Base-by-base conservation (phyloP, 1,140 invertebrate genomes). In the Macrosteles quadrilineatus region DNA sequence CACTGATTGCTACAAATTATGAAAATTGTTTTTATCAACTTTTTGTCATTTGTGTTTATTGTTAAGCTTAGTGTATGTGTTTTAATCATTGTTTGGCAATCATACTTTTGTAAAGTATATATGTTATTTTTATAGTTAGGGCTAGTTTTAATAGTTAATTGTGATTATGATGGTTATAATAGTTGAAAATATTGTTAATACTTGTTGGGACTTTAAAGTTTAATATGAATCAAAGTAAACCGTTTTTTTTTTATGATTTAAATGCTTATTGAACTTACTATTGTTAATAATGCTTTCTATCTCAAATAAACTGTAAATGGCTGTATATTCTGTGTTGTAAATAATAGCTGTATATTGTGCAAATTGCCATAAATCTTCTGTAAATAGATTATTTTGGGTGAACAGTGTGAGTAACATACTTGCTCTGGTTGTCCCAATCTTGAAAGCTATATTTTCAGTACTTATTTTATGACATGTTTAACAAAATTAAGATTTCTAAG, bases 361-460 rank as follows among this genome's bases (percentile, higher is more conserved):
- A 19, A 19, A 50, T 4, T 17, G 47, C 47, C 47, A 50, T 50
- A 50, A 50, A 50, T 50, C 21, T 11, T 50, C 4, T 50, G 47
- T 50, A 50, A 19, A 50, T 50, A 50, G 14, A 11, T 50, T 19
- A 19, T 50, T 50, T 50, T 50, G n/a, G 6, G 47, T 50, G 6
- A 50, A 50, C 6, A 50, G n/a, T 50, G 21, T 50, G 3, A n/a
- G 4, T 50, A n/a, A 19, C 6, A 50, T n/a, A 43, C 21, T 50
- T 50, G 21, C 3, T 6, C 21, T n/a, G 47, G 3, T 50, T 17
- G 3, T 19, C 21, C n/a, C n/a, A 50, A 50, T 50, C n/a, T 50
- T 23, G 47, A 50, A 50, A 19, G 21, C 47, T 50, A 19, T 50
- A 50, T 50, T 50, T 50, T 50, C 47, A 19, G 47, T 50, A 50